Conservation (phyloP, 1,140 invertebrate species). For the Thaumetopoea pityocampa region DNA sequence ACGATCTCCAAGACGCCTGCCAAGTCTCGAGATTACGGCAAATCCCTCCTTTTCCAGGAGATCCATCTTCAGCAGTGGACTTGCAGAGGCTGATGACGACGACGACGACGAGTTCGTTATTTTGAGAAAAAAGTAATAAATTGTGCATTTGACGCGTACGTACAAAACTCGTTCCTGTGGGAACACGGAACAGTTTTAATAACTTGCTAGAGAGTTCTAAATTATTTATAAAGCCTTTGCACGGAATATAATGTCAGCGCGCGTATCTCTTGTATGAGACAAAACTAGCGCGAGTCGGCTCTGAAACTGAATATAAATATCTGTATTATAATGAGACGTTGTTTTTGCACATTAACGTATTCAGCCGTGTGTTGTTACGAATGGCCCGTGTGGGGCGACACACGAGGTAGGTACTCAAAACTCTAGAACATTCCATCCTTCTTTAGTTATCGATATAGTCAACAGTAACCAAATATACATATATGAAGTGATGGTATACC, state of each 20-base stretch:
- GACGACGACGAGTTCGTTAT: neutral
- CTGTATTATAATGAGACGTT: conserved; percentile 44
- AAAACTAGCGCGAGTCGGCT: conserved; percentile 24
- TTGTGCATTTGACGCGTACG: neutral
- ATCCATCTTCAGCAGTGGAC: too few relatives aligned
- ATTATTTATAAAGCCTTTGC: conserved; percentile 17
- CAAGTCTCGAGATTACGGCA: too few relatives aligned
- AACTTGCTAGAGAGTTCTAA: conserved; percentile 18
- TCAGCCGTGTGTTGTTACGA: neutral
- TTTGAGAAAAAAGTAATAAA: conserved; percentile 6
- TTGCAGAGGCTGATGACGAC: neutral
- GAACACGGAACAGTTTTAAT: conserved; percentile 12
- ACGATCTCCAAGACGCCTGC: too few relatives aligned
- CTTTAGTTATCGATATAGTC: too few relatives aligned
- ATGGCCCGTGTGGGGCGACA: too few relatives aligned
- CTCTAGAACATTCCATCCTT: too few relatives aligned
- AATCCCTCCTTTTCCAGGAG: too few relatives aligned
- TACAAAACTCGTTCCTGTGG: neutral
- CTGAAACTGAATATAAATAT: conserved; percentile 42
- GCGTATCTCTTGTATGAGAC: conserved; percentile 30
- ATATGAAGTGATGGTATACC: too few relatives aligned
- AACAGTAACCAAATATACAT: too few relatives aligned
- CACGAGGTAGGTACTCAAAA: too few relatives aligned
- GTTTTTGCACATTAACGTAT: conserved; percentile 34
- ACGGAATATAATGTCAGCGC: conserved; percentile 12